phyloP scores from a whole-genome alignment of 2,888 invertebrate genomes.

The Molorchus minor region DNA sequence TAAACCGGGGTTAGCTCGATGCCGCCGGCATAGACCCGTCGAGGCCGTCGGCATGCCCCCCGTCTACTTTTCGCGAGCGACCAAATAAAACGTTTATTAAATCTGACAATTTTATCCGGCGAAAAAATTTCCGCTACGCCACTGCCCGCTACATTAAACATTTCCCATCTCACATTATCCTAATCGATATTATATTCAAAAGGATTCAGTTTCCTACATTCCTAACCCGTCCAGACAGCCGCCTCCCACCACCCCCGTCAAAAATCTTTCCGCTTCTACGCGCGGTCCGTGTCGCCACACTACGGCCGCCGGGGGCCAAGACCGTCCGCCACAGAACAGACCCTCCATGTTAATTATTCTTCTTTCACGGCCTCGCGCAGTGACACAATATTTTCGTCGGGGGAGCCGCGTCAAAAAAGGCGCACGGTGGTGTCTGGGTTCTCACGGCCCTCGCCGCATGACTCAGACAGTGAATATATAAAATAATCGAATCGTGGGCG shows the following conservation, averaged over 20 bases:
- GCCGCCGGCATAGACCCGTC: no score
- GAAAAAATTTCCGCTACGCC: no score
- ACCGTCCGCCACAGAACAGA: background rate
- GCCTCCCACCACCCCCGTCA: background rate
- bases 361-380: slow-evolving; percentile 5
- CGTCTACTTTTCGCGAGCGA: no score
- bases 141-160: no score
- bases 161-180: background rate
- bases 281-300: background rate
- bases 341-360: slow-evolving; percentile 20
- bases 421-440: slow-evolving; percentile 27
- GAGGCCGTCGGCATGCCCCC: no score
- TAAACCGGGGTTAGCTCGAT: no score
- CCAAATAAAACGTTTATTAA: no score
- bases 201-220: background rate
- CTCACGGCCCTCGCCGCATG: slow-evolving; percentile 37
- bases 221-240: background rate
- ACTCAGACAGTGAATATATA: slow-evolving; percentile 42
- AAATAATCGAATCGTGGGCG: slow-evolving; percentile 40
- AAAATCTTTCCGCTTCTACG: background rate
- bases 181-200: background rate
- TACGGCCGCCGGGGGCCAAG: background rate
- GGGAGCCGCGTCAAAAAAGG: slow-evolving; percentile 19
- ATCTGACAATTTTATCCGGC: no score
- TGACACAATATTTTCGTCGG: slow-evolving; percentile 23